Evolutionary conservation across 2,797 vertebrate genomes (phyloP).

Genomic region (Catostomus latipinnis): DNA sequence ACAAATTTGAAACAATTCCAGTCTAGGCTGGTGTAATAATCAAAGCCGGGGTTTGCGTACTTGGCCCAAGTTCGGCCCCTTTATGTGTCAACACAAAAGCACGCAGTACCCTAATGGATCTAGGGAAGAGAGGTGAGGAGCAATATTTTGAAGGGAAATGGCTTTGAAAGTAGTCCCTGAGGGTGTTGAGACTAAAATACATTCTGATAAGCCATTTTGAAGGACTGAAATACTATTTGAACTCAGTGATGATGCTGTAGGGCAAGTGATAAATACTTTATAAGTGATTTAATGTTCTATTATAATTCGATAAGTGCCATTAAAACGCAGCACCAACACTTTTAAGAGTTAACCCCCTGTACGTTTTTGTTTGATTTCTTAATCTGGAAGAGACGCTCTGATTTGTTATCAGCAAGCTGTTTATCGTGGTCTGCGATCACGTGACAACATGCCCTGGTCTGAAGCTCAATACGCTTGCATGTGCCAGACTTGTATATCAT

Average conservation of each 20-base stretch:
- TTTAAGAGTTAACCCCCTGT: constrained; percentile 39
- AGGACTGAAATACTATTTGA: constrained; percentile 21
- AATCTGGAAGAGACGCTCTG: not conserved
- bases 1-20: constrained; percentile 28
- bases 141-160: constrained; percentile 42
- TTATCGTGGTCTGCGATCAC: constrained; percentile 8
- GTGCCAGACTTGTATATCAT: constrained; percentile 34
- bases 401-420: constrained; percentile 20
- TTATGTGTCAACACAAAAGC: constrained; percentile 47
- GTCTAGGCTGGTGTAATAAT: constrained; percentile 43
- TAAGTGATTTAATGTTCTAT: constrained; percentile 12
- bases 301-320: constrained; percentile 30
- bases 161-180: constrained; percentile 50
- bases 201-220: constrained; percentile 20
- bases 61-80: constrained; percentile 9
- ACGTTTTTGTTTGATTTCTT: constrained; percentile 6
- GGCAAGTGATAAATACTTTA: constrained; percentile 13
- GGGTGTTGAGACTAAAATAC: constrained; percentile 46
- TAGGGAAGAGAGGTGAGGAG: constrained; percentile 7
- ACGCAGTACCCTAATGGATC: constrained; percentile 35
- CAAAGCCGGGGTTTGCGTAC: constrained; percentile 3
- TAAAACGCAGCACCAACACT: constrained; percentile 23
- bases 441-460: not conserved
- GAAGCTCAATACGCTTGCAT: not conserved
- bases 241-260: constrained; percentile 36